Evolutionary conservation across 2,113 vertebrate genomes (phyloP), one percentile per base, ranked within the genome.

Genomic region (Tragelaphus scriptus): DNA sequence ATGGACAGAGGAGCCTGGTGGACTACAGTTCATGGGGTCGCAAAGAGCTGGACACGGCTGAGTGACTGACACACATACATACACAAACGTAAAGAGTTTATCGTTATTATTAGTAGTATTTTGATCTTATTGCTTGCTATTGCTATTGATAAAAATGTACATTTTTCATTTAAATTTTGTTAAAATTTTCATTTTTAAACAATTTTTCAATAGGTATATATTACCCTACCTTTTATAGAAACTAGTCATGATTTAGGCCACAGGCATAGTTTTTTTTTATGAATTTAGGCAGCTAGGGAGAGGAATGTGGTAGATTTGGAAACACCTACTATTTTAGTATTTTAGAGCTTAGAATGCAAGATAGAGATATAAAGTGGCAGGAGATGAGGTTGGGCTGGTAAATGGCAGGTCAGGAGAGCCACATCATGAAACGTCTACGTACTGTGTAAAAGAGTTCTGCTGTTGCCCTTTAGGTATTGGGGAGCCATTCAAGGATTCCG

Each of bases 181-280:
- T 96, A 55, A 97, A 53, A 68, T 87, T 81, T 68, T 92, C 61
- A 19, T 21, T 90, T 93, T 90, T 96, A 49, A 68, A 92, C 40
- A 30, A 26, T 28, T 40, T 85, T 30, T 84, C 80, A 88, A 5
- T 56, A 26, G 28, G 2, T 44, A 1, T 53, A 53, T 53, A 7
- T 81, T 47, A 90, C 61, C 28, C 11, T 21, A 9, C 85, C 49
- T 88, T 68, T 97, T 89, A 87, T 75, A 77, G 79, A 94, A 68
- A 84, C 47, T 40, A 77, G 32, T 85, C 85, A 94, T 93, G 77
- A 93, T 81, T 93, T 93, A 79, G 26, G 90, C 2, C 36, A 85
- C 87, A 89, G 53, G 21, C 3, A 21, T 75, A 63, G 84, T 21
- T 89, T 21, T 44, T 44, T 85, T 36, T 86, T 91, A 71, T 28